phyloP scores from a whole-genome alignment of 2,797 vertebrate species.

The Ptychadena robeensis region DNA sequence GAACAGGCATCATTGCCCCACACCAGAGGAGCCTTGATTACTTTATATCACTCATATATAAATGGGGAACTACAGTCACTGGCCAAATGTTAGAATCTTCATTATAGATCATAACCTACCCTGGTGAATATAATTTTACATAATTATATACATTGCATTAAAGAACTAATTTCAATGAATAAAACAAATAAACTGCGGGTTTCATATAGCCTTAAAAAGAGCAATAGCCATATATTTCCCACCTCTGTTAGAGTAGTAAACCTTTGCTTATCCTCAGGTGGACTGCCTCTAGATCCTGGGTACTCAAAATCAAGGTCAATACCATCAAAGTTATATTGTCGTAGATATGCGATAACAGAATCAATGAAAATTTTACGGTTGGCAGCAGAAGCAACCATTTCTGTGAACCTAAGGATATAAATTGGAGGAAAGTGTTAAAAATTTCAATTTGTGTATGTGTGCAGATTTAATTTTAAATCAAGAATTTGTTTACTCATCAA shows the following conservation, averaged over 20 bases:
- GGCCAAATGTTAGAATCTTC: too few relatives aligned
- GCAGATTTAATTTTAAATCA: background rate
- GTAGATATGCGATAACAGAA: slow-evolving; percentile 79
- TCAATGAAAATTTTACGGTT: slow-evolving; percentile 80
- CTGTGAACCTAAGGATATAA: slow-evolving; percentile 75
- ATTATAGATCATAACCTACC: too few relatives aligned
- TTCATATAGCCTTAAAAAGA: background rate
- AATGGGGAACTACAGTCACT: too few relatives aligned
- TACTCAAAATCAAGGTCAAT: slow-evolving; percentile 87
- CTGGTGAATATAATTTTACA: too few relatives aligned
- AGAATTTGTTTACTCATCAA: background rate
- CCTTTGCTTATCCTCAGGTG: slow-evolving; percentile 73
- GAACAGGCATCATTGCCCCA: too few relatives aligned
- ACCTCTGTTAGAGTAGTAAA: slow-evolving; percentile 80
- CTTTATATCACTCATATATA: too few relatives aligned
- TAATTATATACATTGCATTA: too few relatives aligned
- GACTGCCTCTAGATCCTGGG: slow-evolving; percentile 80
- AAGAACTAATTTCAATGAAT: background rate
- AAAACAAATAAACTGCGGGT: too few relatives aligned
- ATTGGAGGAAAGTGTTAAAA: background rate
- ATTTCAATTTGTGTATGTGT: background rate
- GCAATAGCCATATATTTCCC: background rate
- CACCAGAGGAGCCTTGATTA: too few relatives aligned
- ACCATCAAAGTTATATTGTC: slow-evolving; percentile 80
- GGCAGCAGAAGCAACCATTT: slow-evolving; percentile 74